These are phyloP conservation scores for Podabrus alpinus DNA, from an alignment of 2,888 invertebrate species.

Conservation along the genomic window DNA sequence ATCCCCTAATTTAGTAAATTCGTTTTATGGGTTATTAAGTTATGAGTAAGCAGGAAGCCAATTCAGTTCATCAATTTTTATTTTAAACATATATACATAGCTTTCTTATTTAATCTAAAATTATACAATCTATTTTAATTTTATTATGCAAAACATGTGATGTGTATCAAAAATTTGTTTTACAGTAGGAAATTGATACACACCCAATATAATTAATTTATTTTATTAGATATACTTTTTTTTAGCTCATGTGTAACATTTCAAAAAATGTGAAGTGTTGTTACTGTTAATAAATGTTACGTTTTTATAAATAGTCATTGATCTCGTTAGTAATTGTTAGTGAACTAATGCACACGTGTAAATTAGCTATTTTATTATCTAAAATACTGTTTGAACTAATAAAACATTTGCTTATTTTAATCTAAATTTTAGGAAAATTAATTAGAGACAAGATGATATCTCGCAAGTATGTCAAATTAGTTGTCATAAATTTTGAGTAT, in stretches of 20 bases:
- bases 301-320: slow-evolving; percentile 46
- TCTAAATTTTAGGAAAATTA: background rate
- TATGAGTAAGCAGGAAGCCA: no score
- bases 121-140: background rate
- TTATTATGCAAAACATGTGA: background rate
- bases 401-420: background rate
- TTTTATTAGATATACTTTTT: slow-evolving; percentile 10
- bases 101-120: background rate
- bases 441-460: background rate
- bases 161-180: background rate
- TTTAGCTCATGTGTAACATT: background rate
- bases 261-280: slow-evolving; percentile 32
- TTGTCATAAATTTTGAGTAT: background rate
- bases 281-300: slow-evolving; percentile 41
- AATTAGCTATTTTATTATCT: background rate
- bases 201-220: background rate
- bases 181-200: background rate
- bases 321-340: slow-evolving; percentile 47
- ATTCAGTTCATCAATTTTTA: background rate
- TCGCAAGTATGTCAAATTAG: background rate
- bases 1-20: background rate
- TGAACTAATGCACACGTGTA: background rate
- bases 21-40: no score
- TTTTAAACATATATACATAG: background rate
- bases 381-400: background rate